phyloP scores from a whole-genome alignment of 2,113 vertebrate genomes.

The Dissostichus mawsoni region DNA sequence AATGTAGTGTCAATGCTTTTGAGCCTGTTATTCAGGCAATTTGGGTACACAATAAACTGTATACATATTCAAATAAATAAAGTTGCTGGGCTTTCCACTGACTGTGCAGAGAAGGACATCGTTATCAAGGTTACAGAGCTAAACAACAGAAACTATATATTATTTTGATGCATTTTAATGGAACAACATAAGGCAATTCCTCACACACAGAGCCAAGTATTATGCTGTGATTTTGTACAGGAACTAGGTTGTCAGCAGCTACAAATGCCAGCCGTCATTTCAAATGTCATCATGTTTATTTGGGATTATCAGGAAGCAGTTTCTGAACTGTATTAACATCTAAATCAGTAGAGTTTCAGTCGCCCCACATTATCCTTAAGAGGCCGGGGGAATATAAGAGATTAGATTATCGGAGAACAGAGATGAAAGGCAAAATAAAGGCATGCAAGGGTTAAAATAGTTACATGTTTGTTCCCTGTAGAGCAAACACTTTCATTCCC shows the following conservation, averaged over 20 bases:
- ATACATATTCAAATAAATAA: not conserved
- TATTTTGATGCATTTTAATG: not conserved
- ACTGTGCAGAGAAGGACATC: not conserved
- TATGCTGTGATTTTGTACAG: not conserved
- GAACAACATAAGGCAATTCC: not conserved
- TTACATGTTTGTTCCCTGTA: not conserved
- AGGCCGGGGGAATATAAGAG: conserved; percentile 19
- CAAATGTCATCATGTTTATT: conserved; percentile 33
- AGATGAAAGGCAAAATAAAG: conserved; percentile 38
- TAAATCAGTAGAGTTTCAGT: conserved; percentile 8
- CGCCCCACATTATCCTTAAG: conserved; percentile 30
- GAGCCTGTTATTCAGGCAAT: not conserved
- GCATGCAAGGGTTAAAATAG: not conserved
- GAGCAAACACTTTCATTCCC: conserved; percentile 8
- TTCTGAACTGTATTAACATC: not conserved
- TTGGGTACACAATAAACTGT: not conserved
- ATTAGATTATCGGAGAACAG: not conserved
- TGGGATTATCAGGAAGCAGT: conserved; percentile 2
- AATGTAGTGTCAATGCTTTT: not conserved
- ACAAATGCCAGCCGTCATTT: conserved; percentile 20
- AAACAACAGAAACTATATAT: not conserved
- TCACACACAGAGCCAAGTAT: not conserved
- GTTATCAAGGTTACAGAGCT: not conserved
- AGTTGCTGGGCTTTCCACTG: not conserved
- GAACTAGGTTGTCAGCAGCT: conserved; percentile 31